Conservation (phyloP, 2,113 vertebrate species). For the Oreocharis arfaki region DNA sequence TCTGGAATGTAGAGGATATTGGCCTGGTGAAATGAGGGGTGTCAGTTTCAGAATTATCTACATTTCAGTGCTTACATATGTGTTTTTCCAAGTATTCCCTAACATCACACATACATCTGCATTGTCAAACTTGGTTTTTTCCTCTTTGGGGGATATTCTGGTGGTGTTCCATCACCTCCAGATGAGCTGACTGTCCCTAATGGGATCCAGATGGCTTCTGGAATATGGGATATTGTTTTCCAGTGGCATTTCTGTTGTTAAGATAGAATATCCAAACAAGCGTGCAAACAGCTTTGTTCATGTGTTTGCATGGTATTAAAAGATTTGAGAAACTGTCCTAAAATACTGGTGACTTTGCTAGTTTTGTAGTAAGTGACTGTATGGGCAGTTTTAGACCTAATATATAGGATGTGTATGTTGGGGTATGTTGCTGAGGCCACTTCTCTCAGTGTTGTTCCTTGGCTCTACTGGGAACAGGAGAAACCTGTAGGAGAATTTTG, state of each 20-base stretch:
- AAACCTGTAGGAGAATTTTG: not conserved
- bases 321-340: not conserved
- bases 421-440: too few species aligned
- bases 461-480: not conserved
- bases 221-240: not conserved
- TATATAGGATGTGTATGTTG: not conserved
- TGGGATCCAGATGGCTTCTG: not conserved
- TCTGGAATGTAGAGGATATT: not conserved
- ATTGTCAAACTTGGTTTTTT: not conserved
- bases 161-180: not conserved
- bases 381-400: not conserved
- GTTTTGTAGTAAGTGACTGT: not conserved
- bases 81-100: not conserved
- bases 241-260: not conserved
- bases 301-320: not conserved
- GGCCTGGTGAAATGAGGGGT: not conserved
- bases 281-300: not conserved
- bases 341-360: not conserved
- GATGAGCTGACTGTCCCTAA: not conserved
- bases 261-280: not conserved
- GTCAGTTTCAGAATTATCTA: not conserved
- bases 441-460: not conserved
- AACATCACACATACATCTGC: not conserved
- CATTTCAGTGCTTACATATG: not conserved
- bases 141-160: not conserved